These are phyloP conservation scores for Prochilodus magdalenae DNA, from an alignment of 2,113 vertebrate genomes.

Conservation along the genomic window DNA sequence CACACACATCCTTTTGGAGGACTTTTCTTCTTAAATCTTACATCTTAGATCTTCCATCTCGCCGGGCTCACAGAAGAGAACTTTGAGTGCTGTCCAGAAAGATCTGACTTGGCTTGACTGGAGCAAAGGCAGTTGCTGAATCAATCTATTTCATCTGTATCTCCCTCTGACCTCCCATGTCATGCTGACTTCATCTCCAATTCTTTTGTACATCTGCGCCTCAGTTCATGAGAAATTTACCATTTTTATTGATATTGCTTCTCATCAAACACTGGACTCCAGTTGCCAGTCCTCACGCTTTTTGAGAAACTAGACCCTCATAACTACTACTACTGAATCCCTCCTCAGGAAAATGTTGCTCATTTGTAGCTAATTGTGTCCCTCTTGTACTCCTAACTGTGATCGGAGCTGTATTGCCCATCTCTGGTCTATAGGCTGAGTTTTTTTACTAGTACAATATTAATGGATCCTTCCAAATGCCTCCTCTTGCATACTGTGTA, in stretches of 20 bases:
- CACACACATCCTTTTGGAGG: neutral
- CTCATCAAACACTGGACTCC: slow-evolving; percentile 13
- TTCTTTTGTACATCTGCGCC: neutral
- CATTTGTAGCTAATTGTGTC: slow-evolving; percentile 12
- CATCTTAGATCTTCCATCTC: neutral
- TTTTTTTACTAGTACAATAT: neutral
- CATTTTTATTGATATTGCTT: slow-evolving; percentile 22
- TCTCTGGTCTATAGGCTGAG: neutral
- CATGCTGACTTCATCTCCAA: neutral
- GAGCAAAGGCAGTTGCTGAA: neutral
- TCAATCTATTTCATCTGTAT: slow-evolving; percentile 18
- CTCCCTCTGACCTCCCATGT: slow-evolving; percentile 1
- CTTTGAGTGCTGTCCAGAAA: neutral
- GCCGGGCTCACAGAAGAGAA: neutral
- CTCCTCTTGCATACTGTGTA: neutral
- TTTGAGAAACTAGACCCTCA: neutral
- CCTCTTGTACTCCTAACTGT: neutral
- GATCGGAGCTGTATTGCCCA: neutral
- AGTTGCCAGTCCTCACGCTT: neutral
- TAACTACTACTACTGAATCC: neutral
- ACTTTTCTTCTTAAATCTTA: neutral
- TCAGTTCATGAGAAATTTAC: neutral
- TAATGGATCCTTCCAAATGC: neutral
- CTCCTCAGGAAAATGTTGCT: slow-evolving; percentile 3
- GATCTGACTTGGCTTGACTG: neutral